Percentiles rank a stretch among this genome's conserved stretches.
phyloP scores from a whole-genome alignment of 2,113 vertebrate species.

The Vimba vimba region DNA sequence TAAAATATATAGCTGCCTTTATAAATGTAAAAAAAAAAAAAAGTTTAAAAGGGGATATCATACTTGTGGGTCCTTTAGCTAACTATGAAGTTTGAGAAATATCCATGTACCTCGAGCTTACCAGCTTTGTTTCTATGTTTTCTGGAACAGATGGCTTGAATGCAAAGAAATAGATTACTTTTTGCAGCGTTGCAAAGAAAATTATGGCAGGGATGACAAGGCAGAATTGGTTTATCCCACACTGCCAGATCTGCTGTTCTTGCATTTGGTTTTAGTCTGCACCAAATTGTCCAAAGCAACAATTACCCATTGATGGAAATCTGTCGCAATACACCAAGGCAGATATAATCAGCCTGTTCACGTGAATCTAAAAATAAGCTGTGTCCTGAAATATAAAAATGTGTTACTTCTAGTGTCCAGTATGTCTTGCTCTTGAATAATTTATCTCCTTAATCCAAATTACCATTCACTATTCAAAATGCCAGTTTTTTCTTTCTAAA shows the following conservation, averaged over 20 bases:
- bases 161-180: not conserved
- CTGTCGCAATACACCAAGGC: conserved; percentile 1
- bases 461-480: not conserved
- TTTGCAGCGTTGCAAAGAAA: not conserved
- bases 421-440: conserved; percentile 15
- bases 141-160: conserved; percentile 2
- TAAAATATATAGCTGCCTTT: not conserved
- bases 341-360: not conserved
- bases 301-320: not conserved
- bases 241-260: conserved; percentile 4
- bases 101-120: not conserved
- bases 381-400: not conserved
- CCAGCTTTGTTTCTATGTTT: not conserved
- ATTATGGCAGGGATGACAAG: conserved; percentile 14
- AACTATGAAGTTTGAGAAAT: not conserved
- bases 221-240: not conserved
- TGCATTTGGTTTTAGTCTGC: conserved; percentile 20
- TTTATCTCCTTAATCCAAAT: conserved; percentile 5
- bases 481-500: not conserved
- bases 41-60: not conserved
- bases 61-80: not conserved
- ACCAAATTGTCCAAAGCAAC: conserved; percentile 7
- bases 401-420: not conserved
- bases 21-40: not conserved
- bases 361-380: not conserved